phyloP scores from a whole-genome alignment of 2,888 invertebrate genomes.

The Scelioninae gen. 1 region DNA sequence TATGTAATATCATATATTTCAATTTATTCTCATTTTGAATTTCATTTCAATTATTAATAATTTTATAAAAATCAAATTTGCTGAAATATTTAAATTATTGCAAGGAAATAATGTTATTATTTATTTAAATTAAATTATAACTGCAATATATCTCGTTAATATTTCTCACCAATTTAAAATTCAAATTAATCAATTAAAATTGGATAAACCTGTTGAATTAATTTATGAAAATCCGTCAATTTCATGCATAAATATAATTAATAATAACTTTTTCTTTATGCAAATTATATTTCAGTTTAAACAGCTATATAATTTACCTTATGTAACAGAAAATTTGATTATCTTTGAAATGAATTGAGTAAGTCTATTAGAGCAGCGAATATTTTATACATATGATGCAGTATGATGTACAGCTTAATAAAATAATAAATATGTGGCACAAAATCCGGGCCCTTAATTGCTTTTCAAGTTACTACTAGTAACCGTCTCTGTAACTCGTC shows the following conservation, averaged over 20 bases:
- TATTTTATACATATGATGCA: constrained; percentile 14
- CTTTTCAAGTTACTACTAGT: constrained; percentile 49
- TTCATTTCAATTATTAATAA: too few relatives aligned
- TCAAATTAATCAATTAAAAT: too few relatives aligned
- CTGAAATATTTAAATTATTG: too few relatives aligned
- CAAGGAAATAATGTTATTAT: too few relatives aligned
- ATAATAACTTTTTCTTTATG: neutral
- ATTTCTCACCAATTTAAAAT: too few relatives aligned
- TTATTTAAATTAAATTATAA: too few relatives aligned
- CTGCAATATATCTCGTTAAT: too few relatives aligned
- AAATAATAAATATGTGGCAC: constrained; percentile 53
- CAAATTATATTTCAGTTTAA: neutral
- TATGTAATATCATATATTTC: too few relatives aligned
- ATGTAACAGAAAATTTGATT: constrained; percentile 27
- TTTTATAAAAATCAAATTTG: too few relatives aligned
- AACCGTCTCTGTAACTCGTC: constrained; percentile 34
- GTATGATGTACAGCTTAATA: constrained; percentile 24
- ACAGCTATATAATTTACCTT: constrained; percentile 10
- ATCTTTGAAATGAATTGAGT: constrained; percentile 10
- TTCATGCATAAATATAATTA: neutral
- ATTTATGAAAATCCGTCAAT: neutral
- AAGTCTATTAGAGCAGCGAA: constrained; percentile 12
- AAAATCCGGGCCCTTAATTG: constrained; percentile 50
- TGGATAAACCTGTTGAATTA: neutral
- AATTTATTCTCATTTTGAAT: too few relatives aligned